These are phyloP conservation scores for Plectropomus leopardus DNA, from an alignment of 2,113 vertebrate species.

Conservation along the genomic window DNA sequence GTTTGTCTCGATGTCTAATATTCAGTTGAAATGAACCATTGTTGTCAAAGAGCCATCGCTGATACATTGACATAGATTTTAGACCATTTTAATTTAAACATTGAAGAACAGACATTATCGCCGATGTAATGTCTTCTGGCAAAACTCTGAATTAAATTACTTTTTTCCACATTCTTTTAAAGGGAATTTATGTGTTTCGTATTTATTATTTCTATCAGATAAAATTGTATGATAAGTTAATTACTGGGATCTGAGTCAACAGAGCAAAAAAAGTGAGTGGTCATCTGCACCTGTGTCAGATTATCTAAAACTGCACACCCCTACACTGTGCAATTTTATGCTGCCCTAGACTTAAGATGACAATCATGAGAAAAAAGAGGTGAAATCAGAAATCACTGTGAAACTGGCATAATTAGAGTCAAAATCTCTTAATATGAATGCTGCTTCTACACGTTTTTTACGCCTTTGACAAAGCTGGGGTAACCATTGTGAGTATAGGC, in stretches of 20 bases:
- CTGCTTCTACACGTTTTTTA: too few species aligned
- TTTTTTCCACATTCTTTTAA: neutral
- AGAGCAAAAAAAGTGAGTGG: neutral
- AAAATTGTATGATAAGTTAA: neutral
- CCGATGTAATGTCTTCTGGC: neutral
- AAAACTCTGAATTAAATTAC: neutral
- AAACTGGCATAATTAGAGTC: neutral
- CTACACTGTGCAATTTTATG: neutral
- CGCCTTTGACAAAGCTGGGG: too few species aligned
- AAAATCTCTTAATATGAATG: neutral
- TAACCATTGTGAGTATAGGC: too few species aligned
- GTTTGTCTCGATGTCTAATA: slow-evolving; percentile 71
- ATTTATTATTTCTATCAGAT: neutral
- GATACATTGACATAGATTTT: neutral
- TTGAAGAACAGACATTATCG: neutral
- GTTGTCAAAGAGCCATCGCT: slow-evolving; percentile 32
- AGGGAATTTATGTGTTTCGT: neutral
- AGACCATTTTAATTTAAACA: slow-evolving; percentile 17
- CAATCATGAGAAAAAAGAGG: neutral
- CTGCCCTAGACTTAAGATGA: neutral
- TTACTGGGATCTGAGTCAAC: neutral
- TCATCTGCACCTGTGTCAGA: neutral
- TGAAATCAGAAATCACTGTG: neutral
- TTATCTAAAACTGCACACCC: neutral
- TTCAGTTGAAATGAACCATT: slow-evolving; percentile 64